A percentile compares a stretch with the other conserved stretches of the same genome.
Conservation (phyloP, 2,113 vertebrate genomes). For the Myiozetetes cayanensis region DNA sequence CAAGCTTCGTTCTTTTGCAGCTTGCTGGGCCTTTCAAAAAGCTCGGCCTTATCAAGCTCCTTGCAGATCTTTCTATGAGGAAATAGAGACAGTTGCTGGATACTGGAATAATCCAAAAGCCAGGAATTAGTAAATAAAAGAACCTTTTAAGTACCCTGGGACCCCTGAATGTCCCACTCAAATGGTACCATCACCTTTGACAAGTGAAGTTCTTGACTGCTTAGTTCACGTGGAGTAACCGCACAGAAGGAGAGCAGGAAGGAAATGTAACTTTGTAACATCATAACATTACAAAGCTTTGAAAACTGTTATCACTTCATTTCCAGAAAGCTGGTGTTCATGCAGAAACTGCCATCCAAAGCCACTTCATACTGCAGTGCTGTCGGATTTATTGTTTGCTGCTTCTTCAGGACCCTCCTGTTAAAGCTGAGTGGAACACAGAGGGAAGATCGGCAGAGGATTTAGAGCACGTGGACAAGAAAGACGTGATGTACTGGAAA, state of each 20-base stretch:
- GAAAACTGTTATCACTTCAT: neutral
- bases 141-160: neutral
- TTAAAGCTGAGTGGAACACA: neutral
- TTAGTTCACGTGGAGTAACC: neutral
- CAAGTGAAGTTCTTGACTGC: neutral
- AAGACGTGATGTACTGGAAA: accelerated
- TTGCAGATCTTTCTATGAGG: neutral
- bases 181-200: neutral
- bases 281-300: neutral
- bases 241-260: neutral
- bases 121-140: neutral
- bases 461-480: neutral
- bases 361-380: neutral
- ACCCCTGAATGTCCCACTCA: neutral
- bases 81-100: neutral
- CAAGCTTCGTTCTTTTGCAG: neutral
- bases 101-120: neutral
- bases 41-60: neutral
- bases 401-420: neutral
- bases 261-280: neutral
- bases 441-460: accelerated
- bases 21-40: neutral
- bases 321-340: neutral
- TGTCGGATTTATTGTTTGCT: neutral
- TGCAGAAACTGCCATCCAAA: accelerated